Evolutionary conservation across 2,888 invertebrate species (phyloP).

Genomic region (Linnaemya tessellans): DNA sequence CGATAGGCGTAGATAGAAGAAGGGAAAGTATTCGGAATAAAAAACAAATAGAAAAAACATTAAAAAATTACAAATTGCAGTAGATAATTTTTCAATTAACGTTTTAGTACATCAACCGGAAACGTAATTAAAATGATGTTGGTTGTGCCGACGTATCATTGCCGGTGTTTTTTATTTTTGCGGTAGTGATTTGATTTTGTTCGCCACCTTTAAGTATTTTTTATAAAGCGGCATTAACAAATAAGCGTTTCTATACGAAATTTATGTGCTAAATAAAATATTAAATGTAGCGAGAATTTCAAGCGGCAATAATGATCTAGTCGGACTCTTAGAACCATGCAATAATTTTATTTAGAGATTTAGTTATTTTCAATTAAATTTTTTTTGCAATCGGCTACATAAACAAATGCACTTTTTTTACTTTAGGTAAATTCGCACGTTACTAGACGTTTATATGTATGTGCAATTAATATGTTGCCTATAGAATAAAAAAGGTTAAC

Average conservation of each 20-base stretch:
- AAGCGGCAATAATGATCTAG: not conserved
- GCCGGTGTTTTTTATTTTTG: constrained; percentile 26
- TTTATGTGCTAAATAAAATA: constrained; percentile 22
- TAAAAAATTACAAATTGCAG: constrained; percentile 22
- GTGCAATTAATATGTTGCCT: constrained; percentile 31
- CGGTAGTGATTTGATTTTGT: constrained; percentile 22
- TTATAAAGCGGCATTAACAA: constrained; percentile 34
- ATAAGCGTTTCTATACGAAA: constrained; percentile 12
- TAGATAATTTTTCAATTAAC: constrained; percentile 71
- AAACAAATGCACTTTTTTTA: not conserved
- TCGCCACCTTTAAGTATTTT: constrained; percentile 25
- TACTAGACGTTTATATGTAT: constrained; percentile 18
- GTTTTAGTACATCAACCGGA: constrained; percentile 67
- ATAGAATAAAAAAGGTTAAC: not conserved
- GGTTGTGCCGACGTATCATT: constrained; percentile 27
- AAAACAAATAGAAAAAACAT: constrained; percentile 40
- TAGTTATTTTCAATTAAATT: too few species aligned
- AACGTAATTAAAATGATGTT: constrained; percentile 65
- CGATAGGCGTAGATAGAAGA: not conserved
- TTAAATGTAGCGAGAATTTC: not conserved
- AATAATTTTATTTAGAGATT: too few species aligned
- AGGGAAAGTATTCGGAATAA: constrained; percentile 24
- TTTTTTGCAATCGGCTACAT: not conserved
- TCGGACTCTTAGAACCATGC: constrained; percentile 8
- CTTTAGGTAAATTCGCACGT: constrained; percentile 24